A percentile compares a stretch with the other conserved stretches of the same genome.
Conservation (phyloP, 1,140 invertebrate genomes). For the Ptiloglossa arizonensis region DNA sequence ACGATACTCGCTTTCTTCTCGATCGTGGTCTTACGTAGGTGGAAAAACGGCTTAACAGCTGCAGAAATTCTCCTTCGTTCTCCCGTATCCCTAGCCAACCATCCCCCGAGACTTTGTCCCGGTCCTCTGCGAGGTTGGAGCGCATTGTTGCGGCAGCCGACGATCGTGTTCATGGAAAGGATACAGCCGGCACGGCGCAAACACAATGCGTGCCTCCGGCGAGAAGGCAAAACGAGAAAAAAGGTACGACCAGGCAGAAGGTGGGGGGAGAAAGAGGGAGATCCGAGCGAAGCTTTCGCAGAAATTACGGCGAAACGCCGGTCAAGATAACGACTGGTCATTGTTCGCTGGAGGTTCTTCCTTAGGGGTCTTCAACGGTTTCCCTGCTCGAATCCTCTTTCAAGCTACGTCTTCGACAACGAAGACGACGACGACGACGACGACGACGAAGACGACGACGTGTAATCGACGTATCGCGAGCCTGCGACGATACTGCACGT, state of each 20-base stretch:
- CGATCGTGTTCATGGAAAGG: conserved; percentile 26
- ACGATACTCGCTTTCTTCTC: no score
- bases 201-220: conserved; percentile 37
- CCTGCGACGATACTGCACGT: conserved; percentile 3
- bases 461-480: conserved; percentile 13
- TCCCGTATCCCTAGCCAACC: background rate
- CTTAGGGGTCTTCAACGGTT: background rate
- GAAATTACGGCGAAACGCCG: conserved; percentile 45
- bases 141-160: conserved; percentile 16
- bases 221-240: conserved; percentile 14
- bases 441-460: no score
- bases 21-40: no score
- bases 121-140: conserved; percentile 4
- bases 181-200: background rate
- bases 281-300: conserved; percentile 9
- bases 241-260: background rate
- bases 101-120: background rate
- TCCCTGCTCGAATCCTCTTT: background rate
- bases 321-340: conserved; percentile 51
- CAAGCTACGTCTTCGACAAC: background rate
- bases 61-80: background rate
- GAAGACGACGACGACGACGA: no score
- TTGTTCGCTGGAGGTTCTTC: conserved; percentile 43
- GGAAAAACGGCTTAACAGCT: background rate
- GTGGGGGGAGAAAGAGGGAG: background rate